phyloP scores from a whole-genome alignment of 1,140 invertebrate genomes.

The Acyrthosiphon pisum region DNA sequence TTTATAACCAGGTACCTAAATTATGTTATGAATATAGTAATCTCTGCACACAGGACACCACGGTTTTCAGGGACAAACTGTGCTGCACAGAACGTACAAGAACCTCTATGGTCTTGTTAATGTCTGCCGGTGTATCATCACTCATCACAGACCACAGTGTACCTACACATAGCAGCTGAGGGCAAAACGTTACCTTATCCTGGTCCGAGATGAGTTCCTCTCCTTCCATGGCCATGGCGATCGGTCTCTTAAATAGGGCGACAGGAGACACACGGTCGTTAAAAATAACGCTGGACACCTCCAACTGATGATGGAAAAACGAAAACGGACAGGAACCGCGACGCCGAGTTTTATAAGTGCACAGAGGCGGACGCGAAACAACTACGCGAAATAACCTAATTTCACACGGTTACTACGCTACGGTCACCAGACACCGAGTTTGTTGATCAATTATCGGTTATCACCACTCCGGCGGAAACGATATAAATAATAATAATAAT shows the following conservation, averaged over 20 bases:
- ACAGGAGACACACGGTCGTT: too few relatives aligned
- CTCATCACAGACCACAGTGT: too few relatives aligned
- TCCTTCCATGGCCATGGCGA: constrained; percentile 68
- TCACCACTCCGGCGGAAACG: not conserved
- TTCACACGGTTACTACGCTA: not conserved
- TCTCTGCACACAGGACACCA: too few relatives aligned
- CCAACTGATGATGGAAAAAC: not conserved
- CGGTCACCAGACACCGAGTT: not conserved
- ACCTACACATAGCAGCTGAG: too few relatives aligned
- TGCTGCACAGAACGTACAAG: too few relatives aligned
- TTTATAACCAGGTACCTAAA: too few relatives aligned
- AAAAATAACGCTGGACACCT: not conserved
- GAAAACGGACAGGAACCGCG: not conserved
- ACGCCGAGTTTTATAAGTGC: not conserved
- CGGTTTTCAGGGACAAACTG: too few relatives aligned
- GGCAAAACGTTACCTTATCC: constrained; percentile 71
- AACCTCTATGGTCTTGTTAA: too few relatives aligned
- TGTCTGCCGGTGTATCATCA: too few relatives aligned
- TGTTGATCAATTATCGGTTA: constrained; percentile 15
- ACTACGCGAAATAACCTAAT: constrained; percentile 6
- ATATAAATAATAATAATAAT: constrained; percentile 10
- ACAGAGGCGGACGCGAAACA: not conserved
- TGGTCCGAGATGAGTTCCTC: constrained; percentile 84
- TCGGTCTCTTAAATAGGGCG: not conserved
- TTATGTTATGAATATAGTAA: too few relatives aligned